Conservation (phyloP, 2,113 vertebrate genomes). For the Limnothrissa miodon region DNA sequence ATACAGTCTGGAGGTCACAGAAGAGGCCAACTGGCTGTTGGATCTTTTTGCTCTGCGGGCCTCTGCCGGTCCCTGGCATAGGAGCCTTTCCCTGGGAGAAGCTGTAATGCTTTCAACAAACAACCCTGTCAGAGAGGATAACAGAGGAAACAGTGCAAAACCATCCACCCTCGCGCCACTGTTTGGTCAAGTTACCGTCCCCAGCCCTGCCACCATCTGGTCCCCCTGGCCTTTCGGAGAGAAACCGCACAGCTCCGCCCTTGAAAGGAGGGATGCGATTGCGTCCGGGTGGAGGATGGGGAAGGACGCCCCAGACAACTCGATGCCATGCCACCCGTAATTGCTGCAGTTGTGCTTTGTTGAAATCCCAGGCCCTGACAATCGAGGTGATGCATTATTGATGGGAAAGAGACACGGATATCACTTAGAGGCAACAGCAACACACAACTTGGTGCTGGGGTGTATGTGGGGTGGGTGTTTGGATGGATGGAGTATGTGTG, state of each 20-base stretch:
- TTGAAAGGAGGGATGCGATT: conserved; percentile 55
- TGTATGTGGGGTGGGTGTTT: conserved; percentile 33
- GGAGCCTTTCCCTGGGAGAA: conserved; percentile 58
- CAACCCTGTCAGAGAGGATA: conserved; percentile 74
- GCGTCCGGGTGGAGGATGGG: conserved; percentile 27
- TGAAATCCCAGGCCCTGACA: conserved; percentile 49
- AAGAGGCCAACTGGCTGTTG: background rate
- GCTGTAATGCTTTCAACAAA: conserved; percentile 74
- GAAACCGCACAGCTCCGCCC: conserved; percentile 51
- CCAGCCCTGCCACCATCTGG: conserved; percentile 55
- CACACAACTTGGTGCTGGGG: conserved; percentile 39
- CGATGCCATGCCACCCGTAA: conserved; percentile 50
- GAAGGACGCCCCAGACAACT: conserved; percentile 44
- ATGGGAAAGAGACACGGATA: conserved; percentile 53
- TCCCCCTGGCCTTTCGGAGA: conserved; percentile 32
- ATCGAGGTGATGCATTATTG: conserved; percentile 56
- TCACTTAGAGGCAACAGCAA: conserved; percentile 56
- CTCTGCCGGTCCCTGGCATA: background rate
- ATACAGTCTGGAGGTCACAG: background rate
- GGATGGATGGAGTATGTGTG: conserved; percentile 29
- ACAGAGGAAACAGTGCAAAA: conserved; percentile 58
- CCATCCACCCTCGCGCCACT: conserved; percentile 54
- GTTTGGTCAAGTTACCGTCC: conserved; percentile 66
- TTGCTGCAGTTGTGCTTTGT: conserved; percentile 57
- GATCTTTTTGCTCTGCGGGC: background rate